Percentiles rank a stretch among this genome's conserved stretches.
phyloP scores from a whole-genome alignment of 2,888 invertebrate species.

The Drosophila sordidula region DNA sequence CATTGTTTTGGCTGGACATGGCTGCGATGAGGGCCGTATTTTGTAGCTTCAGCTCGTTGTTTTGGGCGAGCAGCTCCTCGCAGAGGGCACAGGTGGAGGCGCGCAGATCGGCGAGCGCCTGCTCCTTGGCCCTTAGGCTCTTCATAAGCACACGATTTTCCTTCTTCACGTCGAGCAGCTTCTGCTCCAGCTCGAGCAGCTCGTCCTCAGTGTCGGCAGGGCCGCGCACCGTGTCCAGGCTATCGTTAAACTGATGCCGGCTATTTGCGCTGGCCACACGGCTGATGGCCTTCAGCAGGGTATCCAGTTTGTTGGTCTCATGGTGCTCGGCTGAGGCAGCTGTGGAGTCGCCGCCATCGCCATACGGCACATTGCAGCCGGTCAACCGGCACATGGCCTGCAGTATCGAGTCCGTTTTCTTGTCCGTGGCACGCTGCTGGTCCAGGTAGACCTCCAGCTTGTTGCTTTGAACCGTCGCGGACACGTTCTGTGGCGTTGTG shows the following conservation, averaged over 20 bases:
- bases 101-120: conserved; percentile 45
- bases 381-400: conserved; percentile 36
- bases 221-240: not conserved
- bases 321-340: not conserved
- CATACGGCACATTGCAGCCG: not conserved
- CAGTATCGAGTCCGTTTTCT: conserved; percentile 54
- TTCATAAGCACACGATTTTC: conserved; percentile 78
- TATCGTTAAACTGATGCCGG: not conserved
- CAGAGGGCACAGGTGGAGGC: conserved; percentile 37
- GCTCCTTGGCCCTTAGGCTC: conserved; percentile 40
- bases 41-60: conserved; percentile 39
- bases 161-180: conserved; percentile 81
- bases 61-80: conserved; percentile 39
- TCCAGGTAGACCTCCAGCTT: conserved; percentile 33
- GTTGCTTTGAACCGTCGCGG: not conserved
- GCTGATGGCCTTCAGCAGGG: conserved; percentile 8
- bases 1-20: not conserved
- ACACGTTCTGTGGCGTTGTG: not conserved
- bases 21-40: conserved; percentile 27
- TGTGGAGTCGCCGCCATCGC: not conserved
- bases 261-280: not conserved
- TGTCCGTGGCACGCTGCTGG: conserved; percentile 42
- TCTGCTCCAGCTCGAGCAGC: conserved; percentile 81
- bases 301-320: conserved; percentile 9
- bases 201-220: conserved; percentile 64